Conservation (phyloP, 2,888 invertebrate species). For the Cataglyphis albicans region DNA sequence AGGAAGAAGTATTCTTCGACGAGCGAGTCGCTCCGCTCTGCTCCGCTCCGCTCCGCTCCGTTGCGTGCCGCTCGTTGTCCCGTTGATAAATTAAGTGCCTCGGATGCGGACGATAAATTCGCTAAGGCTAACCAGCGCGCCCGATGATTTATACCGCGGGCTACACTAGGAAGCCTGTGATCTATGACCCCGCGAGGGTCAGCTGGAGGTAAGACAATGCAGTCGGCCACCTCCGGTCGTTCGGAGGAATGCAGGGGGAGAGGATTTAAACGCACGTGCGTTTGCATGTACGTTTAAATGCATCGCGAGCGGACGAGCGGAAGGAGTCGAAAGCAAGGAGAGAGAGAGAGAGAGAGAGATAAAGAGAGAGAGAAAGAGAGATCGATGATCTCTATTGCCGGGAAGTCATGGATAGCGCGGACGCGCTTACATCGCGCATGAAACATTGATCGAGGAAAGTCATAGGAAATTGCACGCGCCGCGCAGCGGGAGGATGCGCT, state of each 20-base stretch:
- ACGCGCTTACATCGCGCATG: slow-evolving; percentile 55
- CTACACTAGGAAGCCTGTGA: slow-evolving; percentile 77
- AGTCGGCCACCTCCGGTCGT: slow-evolving; percentile 37
- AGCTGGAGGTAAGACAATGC: slow-evolving; percentile 79
- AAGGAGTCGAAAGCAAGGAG: not conserved
- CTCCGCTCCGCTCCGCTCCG: slow-evolving; percentile 50
- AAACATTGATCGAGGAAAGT: slow-evolving; percentile 63
- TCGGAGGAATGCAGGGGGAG: slow-evolving; percentile 1
- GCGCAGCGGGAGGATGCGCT: slow-evolving; percentile 51
- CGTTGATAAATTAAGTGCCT: slow-evolving; percentile 81
- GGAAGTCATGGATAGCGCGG: slow-evolving; percentile 52
- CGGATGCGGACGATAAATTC: slow-evolving; percentile 80
- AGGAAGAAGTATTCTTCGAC: slow-evolving; percentile 60
- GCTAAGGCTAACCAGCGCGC: slow-evolving; percentile 75
- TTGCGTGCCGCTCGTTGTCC: slow-evolving; percentile 70
- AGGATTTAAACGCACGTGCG: slow-evolving; percentile 68
- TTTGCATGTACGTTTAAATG: slow-evolving; percentile 67
- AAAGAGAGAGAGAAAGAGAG: not conserved
- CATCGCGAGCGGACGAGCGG: slow-evolving; percentile 52
- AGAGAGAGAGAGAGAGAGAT: no score
- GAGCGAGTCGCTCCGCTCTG: slow-evolving; percentile 52
- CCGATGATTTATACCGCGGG: slow-evolving; percentile 80
- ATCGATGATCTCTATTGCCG: slow-evolving; percentile 63
- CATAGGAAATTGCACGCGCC: slow-evolving; percentile 52
- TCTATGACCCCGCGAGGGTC: slow-evolving; percentile 77